Base-by-base conservation (phyloP, 2,888 invertebrate genomes). In the Phasia obesa region DNA sequence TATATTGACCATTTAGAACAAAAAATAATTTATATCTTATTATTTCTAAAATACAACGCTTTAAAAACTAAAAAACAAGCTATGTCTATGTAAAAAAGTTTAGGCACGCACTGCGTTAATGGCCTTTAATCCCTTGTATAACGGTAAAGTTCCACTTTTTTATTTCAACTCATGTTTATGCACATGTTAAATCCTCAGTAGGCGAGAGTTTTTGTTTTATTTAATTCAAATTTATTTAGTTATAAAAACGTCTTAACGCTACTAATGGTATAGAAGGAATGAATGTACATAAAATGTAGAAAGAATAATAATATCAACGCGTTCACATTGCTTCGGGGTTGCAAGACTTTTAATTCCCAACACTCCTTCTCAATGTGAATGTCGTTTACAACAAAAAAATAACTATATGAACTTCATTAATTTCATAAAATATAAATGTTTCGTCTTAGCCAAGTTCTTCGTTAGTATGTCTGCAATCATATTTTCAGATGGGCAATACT, bases 381-480 rank as follows among this genome's bases (percentile, higher is more conserved):
- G 42, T 23, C 60, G 23, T 42, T 60, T 47, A 23, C 27, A 27
- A 23, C 21, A 60, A 42, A 35, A 35, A 35, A 35, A 35, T 59
- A 13, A 59, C 17, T 35, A 35, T 17, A 38, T 35, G 17, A 59
- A 59, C 5, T 21, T 60, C 60, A 60, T 42, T 25, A 60, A 60
- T 42, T 60, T 23, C 60, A 60, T 60, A 64, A 64, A 64, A 19
- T 49, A 31, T 17, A 31, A 17, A 19, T 57, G 69, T 44, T 69
- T 69, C 4, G n/a, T n/a, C 19, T 25, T 57, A 2, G 42, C 5
- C 19, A 69, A 19, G 27, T 69, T 69, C 57, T 55, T 70, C 5
- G 70, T 70, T 5, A 70, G 25, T 4, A 70, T 70, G 15, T 70
- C 59, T 6, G 70, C 59, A 31, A 57, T 7, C 70, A 59, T 57